Evolutionary conservation across 2,888 invertebrate genomes (phyloP).

Genomic region (Sabellastarte sp.): DNA sequence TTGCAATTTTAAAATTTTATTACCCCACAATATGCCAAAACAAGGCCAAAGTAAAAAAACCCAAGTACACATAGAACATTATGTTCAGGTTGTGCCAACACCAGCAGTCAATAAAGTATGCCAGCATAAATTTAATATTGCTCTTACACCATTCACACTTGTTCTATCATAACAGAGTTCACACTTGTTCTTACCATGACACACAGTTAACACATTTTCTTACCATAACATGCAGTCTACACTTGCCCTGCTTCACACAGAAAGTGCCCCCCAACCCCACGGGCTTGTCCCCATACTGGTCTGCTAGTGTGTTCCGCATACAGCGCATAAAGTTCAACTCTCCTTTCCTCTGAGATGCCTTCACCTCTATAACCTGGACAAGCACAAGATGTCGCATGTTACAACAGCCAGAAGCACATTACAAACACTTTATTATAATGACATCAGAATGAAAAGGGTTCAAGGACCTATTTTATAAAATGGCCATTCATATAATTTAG

Average conservation of each 20-base stretch:
- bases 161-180: not conserved
- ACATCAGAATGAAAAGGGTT: not conserved
- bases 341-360: constrained; percentile 53
- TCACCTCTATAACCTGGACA: constrained; percentile 68
- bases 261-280: constrained; percentile 89
- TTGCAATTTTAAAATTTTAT: too few relatives aligned
- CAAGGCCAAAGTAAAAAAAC: too few relatives aligned
- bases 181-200: not conserved
- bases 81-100: too few relatives aligned
- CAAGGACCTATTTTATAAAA: not conserved
- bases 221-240: constrained; percentile 89
- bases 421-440: not conserved
- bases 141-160: too few relatives aligned
- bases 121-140: too few relatives aligned
- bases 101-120: too few relatives aligned
- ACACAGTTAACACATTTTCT: constrained; percentile 1
- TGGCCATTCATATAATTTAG: too few relatives aligned
- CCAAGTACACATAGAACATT: too few relatives aligned
- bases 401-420: too few relatives aligned
- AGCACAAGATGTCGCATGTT: not conserved
- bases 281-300: constrained; percentile 70
- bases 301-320: constrained; percentile 62
- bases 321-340: constrained; percentile 57
- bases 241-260: constrained; percentile 77
- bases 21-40: too few relatives aligned